Conservation (phyloP, 2,113 vertebrate genomes). For the Pseudois nayaur region DNA sequence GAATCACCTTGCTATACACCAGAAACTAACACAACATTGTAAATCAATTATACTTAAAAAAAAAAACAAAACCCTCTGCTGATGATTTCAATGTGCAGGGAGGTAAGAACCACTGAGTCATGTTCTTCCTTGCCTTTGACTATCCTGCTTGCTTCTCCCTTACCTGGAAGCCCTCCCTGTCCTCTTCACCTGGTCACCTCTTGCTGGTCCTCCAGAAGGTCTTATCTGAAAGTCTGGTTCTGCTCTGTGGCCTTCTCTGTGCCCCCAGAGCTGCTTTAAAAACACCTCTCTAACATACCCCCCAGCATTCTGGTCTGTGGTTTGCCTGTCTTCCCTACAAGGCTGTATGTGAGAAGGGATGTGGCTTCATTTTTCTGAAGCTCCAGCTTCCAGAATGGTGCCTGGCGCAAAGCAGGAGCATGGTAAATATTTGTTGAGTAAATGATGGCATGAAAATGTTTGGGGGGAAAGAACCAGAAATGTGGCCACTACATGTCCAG, state of each 20-base stretch:
- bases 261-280: not conserved
- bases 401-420: not conserved
- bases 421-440: not conserved
- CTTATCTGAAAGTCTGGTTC: not conserved
- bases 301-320: rapidly evolving
- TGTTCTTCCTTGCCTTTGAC: not conserved
- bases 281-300: too few species aligned
- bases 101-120: not conserved
- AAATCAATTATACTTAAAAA: not conserved
- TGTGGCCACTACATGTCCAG: not conserved
- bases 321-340: not conserved
- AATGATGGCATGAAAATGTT: not conserved
- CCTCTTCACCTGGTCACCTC: not conserved
- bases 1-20: not conserved
- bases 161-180: not conserved
- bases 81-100: not conserved
- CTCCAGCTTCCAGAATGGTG: not conserved
- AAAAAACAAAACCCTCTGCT: not conserved
- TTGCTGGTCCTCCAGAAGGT: not conserved
- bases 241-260: not conserved
- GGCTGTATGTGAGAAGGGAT: not conserved
- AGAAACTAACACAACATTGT: not conserved
- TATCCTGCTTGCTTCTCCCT: not conserved
- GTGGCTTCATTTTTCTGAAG: not conserved
- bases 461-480: not conserved